phyloP scores from a whole-genome alignment of 2,888 invertebrate genomes.

The Limenitis camilla region DNA sequence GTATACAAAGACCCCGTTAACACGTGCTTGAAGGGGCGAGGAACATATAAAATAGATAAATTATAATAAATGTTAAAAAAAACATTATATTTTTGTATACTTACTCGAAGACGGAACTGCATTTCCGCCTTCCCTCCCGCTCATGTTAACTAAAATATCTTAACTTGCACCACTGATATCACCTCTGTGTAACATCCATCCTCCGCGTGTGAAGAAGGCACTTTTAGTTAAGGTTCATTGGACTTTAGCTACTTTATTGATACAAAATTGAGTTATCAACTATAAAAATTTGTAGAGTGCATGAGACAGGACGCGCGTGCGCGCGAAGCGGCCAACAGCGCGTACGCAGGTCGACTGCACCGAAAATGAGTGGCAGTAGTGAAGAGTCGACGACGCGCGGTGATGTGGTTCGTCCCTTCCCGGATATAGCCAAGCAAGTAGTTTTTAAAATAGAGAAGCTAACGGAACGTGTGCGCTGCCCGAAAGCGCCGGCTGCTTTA shows the following conservation, averaged over 20 bases:
- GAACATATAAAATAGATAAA: slow-evolving; percentile 20
- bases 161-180: slow-evolving; percentile 64
- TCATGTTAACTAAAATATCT: slow-evolving; percentile 64
- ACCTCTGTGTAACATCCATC: slow-evolving; percentile 64
- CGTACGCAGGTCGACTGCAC: slow-evolving; percentile 72
- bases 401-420: slow-evolving; percentile 66
- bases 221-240: slow-evolving; percentile 48
- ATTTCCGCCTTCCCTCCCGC: slow-evolving; percentile 71
- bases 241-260: slow-evolving; percentile 35
- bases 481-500: slow-evolving; percentile 70
- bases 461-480: slow-evolving; percentile 70
- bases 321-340: slow-evolving; percentile 65
- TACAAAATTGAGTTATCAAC: slow-evolving; percentile 48
- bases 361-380: slow-evolving; percentile 62
- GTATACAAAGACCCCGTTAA: slow-evolving; percentile 31
- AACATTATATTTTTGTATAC: slow-evolving; percentile 39
- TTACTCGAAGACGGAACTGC: slow-evolving; percentile 72
- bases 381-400: slow-evolving; percentile 42
- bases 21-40: slow-evolving; percentile 29
- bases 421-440: slow-evolving; percentile 69
- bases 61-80: slow-evolving; percentile 32
- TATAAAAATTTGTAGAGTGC: slow-evolving; percentile 54
- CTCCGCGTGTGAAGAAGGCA: slow-evolving; percentile 49
- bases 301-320: slow-evolving; percentile 58
- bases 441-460: slow-evolving; percentile 72